Percentiles rank a stretch among this genome's conserved stretches.
phyloP scores from a whole-genome alignment of 2,113 vertebrate genomes.

The Cacatua alba region DNA sequence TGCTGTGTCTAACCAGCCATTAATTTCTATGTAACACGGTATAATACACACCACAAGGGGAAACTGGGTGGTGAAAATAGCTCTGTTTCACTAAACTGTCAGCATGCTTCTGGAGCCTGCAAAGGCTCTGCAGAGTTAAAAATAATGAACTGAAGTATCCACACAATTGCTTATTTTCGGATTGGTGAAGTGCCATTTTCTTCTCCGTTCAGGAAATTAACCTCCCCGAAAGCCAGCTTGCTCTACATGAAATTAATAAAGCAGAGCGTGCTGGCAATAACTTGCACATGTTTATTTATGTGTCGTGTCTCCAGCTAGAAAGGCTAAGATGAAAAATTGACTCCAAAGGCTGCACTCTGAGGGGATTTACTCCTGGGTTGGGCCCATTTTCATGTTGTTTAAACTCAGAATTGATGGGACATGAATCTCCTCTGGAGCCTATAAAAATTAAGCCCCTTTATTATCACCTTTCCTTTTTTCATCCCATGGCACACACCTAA shows the following conservation, averaged over 20 bases:
- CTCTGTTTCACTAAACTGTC: conserved; percentile 40
- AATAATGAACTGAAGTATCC: conserved; percentile 69
- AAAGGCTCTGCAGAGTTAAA: conserved; percentile 54
- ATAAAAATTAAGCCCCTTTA: conserved; percentile 48
- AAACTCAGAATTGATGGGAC: conserved; percentile 33
- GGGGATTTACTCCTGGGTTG: conserved; percentile 56
- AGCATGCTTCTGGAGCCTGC: conserved; percentile 5
- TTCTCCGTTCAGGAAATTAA: conserved; percentile 71
- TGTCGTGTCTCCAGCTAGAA: conserved; percentile 58
- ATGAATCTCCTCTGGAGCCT: neutral
- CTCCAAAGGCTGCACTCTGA: conserved; percentile 42
- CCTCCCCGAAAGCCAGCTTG: conserved; percentile 67
- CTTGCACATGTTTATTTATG: conserved; percentile 73
- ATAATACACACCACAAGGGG: neutral
- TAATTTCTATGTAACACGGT: neutral
- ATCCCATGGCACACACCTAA: neutral
- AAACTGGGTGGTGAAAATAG: conserved; percentile 19
- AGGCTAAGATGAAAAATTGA: conserved; percentile 69
- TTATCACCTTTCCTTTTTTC: conserved; percentile 24
- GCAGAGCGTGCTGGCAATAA: conserved; percentile 64
- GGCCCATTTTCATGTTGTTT: conserved; percentile 37
- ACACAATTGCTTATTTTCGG: conserved; percentile 69
- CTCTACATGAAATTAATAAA: conserved; percentile 76
- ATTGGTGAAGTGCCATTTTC: conserved; percentile 71
- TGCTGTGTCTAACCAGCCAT: neutral